A percentile compares a stretch with the other conserved stretches of the same genome.
phyloP scores from a whole-genome alignment of 2,888 invertebrate genomes.

The Tipula helvola region DNA sequence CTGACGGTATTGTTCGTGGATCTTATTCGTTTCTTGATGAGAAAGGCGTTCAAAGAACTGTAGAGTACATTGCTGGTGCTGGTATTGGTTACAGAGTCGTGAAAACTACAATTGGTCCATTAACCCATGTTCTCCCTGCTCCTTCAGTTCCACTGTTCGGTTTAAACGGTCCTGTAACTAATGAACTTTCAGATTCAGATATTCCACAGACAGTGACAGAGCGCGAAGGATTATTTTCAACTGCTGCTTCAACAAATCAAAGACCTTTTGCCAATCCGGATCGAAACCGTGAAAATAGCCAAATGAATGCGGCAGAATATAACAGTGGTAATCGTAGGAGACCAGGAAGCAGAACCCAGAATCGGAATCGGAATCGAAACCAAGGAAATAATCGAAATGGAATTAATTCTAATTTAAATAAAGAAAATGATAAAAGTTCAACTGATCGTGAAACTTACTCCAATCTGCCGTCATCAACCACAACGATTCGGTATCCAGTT shows the following conservation, averaged over 20 bases:
- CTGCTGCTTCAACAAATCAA: not conserved
- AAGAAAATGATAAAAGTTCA: not conserved
- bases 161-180: slow-evolving; percentile 27
- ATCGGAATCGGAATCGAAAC: not conserved
- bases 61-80: slow-evolving; percentile 68
- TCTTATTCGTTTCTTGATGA: slow-evolving; percentile 68
- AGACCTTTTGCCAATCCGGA: not conserved
- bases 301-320: not conserved
- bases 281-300: not conserved
- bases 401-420: not conserved
- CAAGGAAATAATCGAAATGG: not conserved
- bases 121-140: slow-evolving; percentile 29
- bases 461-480: not conserved
- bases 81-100: slow-evolving; percentile 63
- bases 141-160: slow-evolving; percentile 44
- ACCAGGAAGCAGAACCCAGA: not conserved
- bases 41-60: slow-evolving; percentile 63
- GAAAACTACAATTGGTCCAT: slow-evolving; percentile 53
- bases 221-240: slow-evolving; percentile 9
- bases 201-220: slow-evolving; percentile 6
- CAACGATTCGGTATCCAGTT: not conserved
- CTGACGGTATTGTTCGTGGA: slow-evolving; percentile 58
- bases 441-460: not conserved
- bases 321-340: not conserved
- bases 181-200: slow-evolving; percentile 25